Evolutionary conservation across 2,113 vertebrate species (phyloP).

Genomic region (Prietella phreatophila): DNA sequence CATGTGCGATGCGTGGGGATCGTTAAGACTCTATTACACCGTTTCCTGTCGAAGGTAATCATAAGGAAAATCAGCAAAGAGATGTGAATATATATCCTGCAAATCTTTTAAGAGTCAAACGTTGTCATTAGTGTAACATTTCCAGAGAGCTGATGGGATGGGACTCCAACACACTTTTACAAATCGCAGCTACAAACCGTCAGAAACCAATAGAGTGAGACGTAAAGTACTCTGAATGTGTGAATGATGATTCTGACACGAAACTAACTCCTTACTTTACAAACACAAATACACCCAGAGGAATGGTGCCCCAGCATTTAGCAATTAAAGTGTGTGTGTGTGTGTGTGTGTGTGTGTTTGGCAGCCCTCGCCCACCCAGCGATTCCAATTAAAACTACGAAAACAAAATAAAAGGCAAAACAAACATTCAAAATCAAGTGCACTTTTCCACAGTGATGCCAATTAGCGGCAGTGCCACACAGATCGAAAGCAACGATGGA

Average conservation of each 20-base stretch:
- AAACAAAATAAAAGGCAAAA: conserved; percentile 42
- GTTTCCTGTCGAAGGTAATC: neutral
- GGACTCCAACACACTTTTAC: neutral
- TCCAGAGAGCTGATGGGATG: neutral
- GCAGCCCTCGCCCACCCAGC: neutral
- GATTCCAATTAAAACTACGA: conserved; percentile 37
- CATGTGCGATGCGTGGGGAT: conserved; percentile 38
- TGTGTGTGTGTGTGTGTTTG: neutral
- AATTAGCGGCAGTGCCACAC: conserved; percentile 44
- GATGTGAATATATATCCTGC: neutral
- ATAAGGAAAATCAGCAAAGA: neutral
- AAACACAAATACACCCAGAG: conserved; percentile 32
- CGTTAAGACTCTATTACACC: conserved; percentile 37
- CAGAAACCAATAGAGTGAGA: neutral
- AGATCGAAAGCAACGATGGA: neutral
- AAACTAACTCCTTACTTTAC: conserved; percentile 2
- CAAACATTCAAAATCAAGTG: conserved; percentile 42
- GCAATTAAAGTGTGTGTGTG: conserved; percentile 1
- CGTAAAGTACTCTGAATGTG: neutral
- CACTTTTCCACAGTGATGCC: conserved; percentile 23
- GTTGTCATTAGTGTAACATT: neutral
- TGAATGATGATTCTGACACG: neutral
- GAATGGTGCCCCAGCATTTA: neutral
- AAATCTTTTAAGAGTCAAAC: neutral
- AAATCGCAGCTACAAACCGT: neutral